Conservation (phyloP, 2,888 invertebrate species). For the Dichetophora obliterata region DNA sequence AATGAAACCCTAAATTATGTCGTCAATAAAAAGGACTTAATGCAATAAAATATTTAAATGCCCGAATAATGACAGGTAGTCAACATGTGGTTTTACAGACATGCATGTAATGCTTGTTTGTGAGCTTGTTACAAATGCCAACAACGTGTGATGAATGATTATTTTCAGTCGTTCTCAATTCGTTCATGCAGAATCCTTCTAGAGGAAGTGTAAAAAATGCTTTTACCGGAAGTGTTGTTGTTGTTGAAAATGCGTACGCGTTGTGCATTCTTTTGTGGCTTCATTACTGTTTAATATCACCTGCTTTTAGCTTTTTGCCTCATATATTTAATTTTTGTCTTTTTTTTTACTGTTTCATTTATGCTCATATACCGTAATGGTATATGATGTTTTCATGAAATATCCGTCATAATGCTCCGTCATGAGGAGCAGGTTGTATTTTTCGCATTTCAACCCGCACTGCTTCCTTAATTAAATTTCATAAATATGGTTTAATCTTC, state of each 20-base stretch:
- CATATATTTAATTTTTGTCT: not conserved
- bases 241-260: not conserved
- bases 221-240: constrained; percentile 13
- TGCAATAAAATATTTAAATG: constrained; percentile 26
- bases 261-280: constrained; percentile 1
- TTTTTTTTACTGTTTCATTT: not conserved
- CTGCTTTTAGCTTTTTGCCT: not conserved
- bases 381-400: not conserved
- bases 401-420: too few relatives aligned
- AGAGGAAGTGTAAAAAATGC: not conserved
- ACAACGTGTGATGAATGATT: constrained; percentile 26
- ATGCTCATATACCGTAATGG: not conserved
- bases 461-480: constrained; percentile 4
- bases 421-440: not conserved
- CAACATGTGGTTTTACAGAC: not conserved
- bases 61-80: not conserved
- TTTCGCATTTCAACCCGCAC: not conserved
- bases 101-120: not conserved
- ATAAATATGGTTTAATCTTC: constrained; percentile 10
- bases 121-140: not conserved
- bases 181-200: not conserved
- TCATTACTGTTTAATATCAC: not conserved
- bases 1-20: not conserved
- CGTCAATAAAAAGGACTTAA: constrained; percentile 23
- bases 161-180: constrained; percentile 2